Conservation (phyloP, 2,797 vertebrate genomes). For the Echiichthys vipera region DNA sequence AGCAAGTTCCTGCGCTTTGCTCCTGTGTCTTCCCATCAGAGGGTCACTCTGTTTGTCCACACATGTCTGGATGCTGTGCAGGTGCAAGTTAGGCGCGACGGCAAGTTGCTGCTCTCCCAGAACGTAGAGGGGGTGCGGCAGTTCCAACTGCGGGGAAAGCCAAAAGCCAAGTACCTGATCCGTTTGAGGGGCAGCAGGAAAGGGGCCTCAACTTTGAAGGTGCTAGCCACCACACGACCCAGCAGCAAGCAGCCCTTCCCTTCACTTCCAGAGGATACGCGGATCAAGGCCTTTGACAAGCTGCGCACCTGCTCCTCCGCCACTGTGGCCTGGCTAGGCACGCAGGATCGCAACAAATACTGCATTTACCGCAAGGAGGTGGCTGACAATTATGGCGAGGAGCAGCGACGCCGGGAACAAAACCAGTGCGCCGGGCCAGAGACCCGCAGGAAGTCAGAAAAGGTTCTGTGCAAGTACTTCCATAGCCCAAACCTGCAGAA, state of each 20-base stretch:
- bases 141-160: conserved; percentile 94
- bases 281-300: conserved; percentile 98
- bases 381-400: conserved; percentile 89
- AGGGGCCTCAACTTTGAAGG: conserved; percentile 92
- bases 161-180: conserved; percentile 96
- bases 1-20: conserved; percentile 93
- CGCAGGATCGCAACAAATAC: conserved; percentile 97
- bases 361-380: conserved; percentile 97
- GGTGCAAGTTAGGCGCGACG: conserved; percentile 94
- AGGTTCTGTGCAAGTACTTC: conserved; percentile 99
- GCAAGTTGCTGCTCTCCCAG: conserved; percentile 93
- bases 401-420: conserved; percentile 92
- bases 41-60: conserved; percentile 92
- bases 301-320: conserved; percentile 95
- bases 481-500: conserved; percentile 96
- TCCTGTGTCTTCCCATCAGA: conserved; percentile 95
- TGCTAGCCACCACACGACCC: conserved; percentile 91
- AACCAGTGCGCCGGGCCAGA: conserved; percentile 97
- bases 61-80: conserved; percentile 93
- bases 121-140: conserved; percentile 93
- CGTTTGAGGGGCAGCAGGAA: conserved; percentile 93
- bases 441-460: conserved; percentile 93
- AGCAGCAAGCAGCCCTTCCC: conserved; percentile 94
- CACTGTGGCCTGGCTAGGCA: conserved; percentile 97
- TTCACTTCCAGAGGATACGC: conserved; percentile 94